phyloP scores from a whole-genome alignment of 2,113 vertebrate species.

The Melanerpes aurifrons region DNA sequence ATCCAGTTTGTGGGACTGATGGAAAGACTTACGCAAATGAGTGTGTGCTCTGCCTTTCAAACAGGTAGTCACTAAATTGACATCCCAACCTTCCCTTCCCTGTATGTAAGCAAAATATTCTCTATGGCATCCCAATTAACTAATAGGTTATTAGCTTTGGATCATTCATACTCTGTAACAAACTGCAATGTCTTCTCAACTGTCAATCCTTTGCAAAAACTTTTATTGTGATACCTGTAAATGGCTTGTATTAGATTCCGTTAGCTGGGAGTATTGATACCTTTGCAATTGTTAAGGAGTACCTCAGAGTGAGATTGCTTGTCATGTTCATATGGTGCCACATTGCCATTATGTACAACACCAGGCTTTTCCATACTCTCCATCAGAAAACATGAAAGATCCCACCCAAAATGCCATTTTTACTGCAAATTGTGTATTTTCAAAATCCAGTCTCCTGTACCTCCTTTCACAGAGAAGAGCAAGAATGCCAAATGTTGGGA shows the following conservation, averaged over 20 bases:
- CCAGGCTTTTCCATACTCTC: background rate
- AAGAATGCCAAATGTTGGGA: background rate
- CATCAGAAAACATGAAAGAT: background rate
- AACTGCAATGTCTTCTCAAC: background rate
- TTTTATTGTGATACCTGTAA: background rate
- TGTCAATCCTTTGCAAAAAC: background rate
- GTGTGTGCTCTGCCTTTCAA: constrained; percentile 67
- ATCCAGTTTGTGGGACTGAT: constrained; percentile 68
- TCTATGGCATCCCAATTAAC: background rate
- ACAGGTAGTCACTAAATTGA: constrained; percentile 23
- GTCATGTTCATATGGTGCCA: background rate
- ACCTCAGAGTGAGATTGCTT: background rate
- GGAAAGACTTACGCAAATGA: constrained; percentile 69
- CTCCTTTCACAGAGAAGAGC: background rate
- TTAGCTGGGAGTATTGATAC: background rate
- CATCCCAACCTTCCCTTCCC: background rate
- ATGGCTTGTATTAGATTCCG: rapidly evolving
- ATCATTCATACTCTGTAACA: background rate
- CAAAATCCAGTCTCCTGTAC: background rate
- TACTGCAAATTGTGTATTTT: background rate
- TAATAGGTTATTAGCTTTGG: background rate
- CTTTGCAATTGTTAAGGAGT: background rate
- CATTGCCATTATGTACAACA: background rate
- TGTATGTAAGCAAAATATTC: background rate
- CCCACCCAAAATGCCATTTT: background rate